These are phyloP conservation scores for Sebastolobus altivelis DNA, from an alignment of 2,797 vertebrate species.

Conservation along the genomic window DNA sequence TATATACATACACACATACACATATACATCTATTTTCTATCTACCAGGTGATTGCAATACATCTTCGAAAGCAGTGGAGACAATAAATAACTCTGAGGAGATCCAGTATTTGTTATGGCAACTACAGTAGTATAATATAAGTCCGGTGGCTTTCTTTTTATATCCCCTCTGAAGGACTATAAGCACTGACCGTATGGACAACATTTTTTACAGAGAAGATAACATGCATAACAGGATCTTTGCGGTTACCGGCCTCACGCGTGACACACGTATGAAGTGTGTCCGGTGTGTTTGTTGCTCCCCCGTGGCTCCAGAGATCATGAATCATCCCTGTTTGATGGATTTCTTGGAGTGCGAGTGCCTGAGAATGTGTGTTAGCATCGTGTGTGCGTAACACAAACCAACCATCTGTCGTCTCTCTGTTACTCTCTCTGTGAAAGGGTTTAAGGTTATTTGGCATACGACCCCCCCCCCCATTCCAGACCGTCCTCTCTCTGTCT, in stretches of 20 bases:
- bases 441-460: slow-evolving; percentile 40
- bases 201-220: slow-evolving; percentile 12
- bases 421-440: slow-evolving; percentile 42
- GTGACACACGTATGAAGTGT: slow-evolving; percentile 62
- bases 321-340: slow-evolving; percentile 52
- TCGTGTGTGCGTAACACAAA: slow-evolving; percentile 48
- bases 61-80: not conserved
- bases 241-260: slow-evolving; percentile 29
- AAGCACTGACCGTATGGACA: not conserved
- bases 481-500: slow-evolving; percentile 10
- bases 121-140: not conserved
- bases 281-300: slow-evolving; percentile 61
- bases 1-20: too few relatives aligned
- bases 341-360: slow-evolving; percentile 13
- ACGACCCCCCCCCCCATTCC: slow-evolving; percentile 5
- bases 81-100: not conserved
- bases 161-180: not conserved
- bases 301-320: slow-evolving; percentile 28
- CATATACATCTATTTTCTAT: not conserved
- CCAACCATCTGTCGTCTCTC: slow-evolving; percentile 64
- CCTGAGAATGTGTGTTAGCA: slow-evolving; percentile 40
- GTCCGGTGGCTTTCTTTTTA: not conserved
- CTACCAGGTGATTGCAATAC: not conserved
- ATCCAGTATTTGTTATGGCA: not conserved
- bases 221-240: slow-evolving; percentile 6